A percentile compares a stretch with the other conserved stretches of the same genome.
phyloP scores from a whole-genome alignment of 2,797 vertebrate species.

The Poecilia velifera region DNA sequence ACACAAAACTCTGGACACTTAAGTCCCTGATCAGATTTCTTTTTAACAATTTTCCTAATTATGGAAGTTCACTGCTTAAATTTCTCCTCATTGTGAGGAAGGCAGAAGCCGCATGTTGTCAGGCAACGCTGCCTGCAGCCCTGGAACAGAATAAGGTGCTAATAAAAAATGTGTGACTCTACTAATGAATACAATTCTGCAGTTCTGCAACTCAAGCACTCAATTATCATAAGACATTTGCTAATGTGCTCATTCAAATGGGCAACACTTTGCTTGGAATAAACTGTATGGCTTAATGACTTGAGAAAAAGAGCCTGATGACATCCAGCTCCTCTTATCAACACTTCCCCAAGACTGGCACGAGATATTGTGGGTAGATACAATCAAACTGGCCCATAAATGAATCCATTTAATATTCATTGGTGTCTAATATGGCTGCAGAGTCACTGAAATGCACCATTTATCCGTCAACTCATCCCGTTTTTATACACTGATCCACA shows the following conservation, averaged over 20 bases:
- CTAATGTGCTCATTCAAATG: slow-evolving; percentile 81
- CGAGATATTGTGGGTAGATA: slow-evolving; percentile 67
- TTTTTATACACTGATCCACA: slow-evolving; percentile 49
- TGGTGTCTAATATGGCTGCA: slow-evolving; percentile 63
- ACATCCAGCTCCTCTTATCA: slow-evolving; percentile 78
- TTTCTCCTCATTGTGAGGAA: slow-evolving; percentile 51
- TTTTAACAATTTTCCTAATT: slow-evolving; percentile 48
- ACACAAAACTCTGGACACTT: slow-evolving; percentile 68
- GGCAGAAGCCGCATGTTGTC: slow-evolving; percentile 57
- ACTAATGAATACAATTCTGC: slow-evolving; percentile 83
- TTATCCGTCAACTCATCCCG: slow-evolving; percentile 59
- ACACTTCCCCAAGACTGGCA: slow-evolving; percentile 73
- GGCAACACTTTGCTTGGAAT: slow-evolving; percentile 80
- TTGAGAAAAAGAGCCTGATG: slow-evolving; percentile 82
- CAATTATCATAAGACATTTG: slow-evolving; percentile 83
- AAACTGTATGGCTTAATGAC: slow-evolving; percentile 81
- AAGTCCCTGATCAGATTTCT: slow-evolving; percentile 50
- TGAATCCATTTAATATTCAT: slow-evolving; percentile 67
- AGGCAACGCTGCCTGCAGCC: slow-evolving; percentile 68
- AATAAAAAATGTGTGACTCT: slow-evolving; percentile 83
- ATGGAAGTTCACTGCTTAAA: slow-evolving; percentile 49
- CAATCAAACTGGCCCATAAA: slow-evolving; percentile 71
- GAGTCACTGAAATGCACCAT: slow-evolving; percentile 57
- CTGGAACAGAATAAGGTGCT: slow-evolving; percentile 80
- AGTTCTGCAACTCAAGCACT: slow-evolving; percentile 83